phyloP scores from a whole-genome alignment of 2,888 invertebrate species.

The Eudemis profundana region DNA sequence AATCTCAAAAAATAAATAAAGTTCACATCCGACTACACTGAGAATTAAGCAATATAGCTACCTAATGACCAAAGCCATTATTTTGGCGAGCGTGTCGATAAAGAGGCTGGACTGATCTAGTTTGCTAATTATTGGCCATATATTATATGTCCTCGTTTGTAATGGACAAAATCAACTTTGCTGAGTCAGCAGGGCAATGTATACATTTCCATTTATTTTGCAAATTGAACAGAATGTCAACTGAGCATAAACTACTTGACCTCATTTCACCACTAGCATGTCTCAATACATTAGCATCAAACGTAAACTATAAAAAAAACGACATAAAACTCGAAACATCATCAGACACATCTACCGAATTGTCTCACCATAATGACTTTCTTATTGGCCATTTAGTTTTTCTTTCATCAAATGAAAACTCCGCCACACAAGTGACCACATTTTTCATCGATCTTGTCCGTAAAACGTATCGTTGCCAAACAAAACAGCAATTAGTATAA shows the following conservation, averaged over 20 bases:
- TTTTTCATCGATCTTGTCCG: slow-evolving; percentile 56
- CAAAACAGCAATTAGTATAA: slow-evolving; percentile 71
- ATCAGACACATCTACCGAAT: not conserved
- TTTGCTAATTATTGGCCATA: no score
- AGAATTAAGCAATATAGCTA: no score
- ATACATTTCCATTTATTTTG: not conserved
- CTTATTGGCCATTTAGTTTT: slow-evolving; percentile 28
- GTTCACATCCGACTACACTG: not conserved
- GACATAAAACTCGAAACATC: slow-evolving; percentile 8
- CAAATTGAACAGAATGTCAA: not conserved
- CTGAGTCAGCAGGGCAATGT: not conserved
- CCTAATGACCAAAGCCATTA: no score
- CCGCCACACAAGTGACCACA: slow-evolving; percentile 11
- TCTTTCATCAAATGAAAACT: slow-evolving; percentile 21
- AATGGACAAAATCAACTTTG: not conserved
- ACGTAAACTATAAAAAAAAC: not conserved
- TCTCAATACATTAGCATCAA: slow-evolving; percentile 1
- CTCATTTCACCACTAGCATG: slow-evolving; percentile 9
- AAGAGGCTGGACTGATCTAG: no score
- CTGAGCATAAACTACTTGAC: slow-evolving; percentile 3
- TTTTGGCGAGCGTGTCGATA: no score
- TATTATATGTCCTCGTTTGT: not conserved
- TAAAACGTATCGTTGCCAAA: slow-evolving; percentile 59
- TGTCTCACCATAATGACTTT: slow-evolving; percentile 4
- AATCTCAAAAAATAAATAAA: not conserved